Base-by-base conservation (phyloP, 2,113 vertebrate species). In the Boulengeromyrus knoepffleri region DNA sequence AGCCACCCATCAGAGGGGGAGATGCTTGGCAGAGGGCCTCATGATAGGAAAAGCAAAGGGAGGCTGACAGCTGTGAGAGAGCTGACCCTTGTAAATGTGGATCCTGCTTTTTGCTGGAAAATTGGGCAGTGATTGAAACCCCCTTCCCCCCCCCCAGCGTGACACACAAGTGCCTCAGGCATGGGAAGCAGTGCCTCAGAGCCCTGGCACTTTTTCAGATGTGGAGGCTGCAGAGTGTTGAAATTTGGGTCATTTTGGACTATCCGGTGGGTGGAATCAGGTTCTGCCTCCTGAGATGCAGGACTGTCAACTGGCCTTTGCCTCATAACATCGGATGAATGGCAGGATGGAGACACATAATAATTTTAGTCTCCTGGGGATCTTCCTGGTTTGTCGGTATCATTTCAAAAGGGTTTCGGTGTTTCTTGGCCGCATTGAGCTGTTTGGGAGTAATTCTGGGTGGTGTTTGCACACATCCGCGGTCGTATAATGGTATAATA, bases 61-160 rank as follows among this genome's bases (percentile, higher is more conserved):
- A 80, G 88, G 24, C 52, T 47, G 50, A 89, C 88, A 89, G 47
- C 47, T 83, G 88, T 50, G 49, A 56, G 46, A 53, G 53, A 17
- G 86, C 36, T 42, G 88, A n/a, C 70, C 74, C 9, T 12, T 45
- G 88, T 10, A 45, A 80, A 89, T 84, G 80, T 42, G 70, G 31
- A 56, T 84, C 49, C 39, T 27, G 80, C 13, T 45, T 89, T 84
- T 50, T 89, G 66, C 27, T 89, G 62, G 7, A 21, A 77, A 52
- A 89, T 12, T 21, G 10, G 21, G 47, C 27, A 89, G 84, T n/a
- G n/a, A 74, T 31, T 50, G 15, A 80, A 36, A 39, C 66, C 24
- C 6, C 21, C 46, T 80, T 42, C 36, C 66, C 31, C 88, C 52
- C 46, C 27, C 31, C 1, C 1, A 2, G 27, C 13, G 47, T 46